These are phyloP conservation scores for Jacana jacana DNA, from an alignment of 2,113 vertebrate species.

Conservation along the genomic window DNA sequence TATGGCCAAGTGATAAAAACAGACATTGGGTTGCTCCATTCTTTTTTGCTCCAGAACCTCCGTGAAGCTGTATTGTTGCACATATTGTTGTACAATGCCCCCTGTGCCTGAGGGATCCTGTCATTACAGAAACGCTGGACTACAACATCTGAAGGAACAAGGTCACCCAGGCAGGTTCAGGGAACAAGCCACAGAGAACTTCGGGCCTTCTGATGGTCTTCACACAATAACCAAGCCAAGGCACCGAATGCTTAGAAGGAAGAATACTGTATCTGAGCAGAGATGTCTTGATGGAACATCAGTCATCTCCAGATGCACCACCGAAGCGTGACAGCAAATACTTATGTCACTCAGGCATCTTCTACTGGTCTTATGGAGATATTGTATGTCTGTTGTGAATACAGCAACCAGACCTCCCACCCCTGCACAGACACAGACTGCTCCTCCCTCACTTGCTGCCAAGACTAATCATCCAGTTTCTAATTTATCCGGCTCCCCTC, in stretches of 20 bases:
- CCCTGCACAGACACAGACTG: neutral
- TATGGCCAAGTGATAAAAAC: neutral
- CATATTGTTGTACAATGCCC: too few species aligned
- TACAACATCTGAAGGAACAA: neutral
- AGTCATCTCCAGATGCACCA: neutral
- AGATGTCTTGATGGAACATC: neutral
- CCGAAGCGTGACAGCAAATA: neutral
- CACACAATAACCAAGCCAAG: neutral
- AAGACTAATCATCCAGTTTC: neutral
- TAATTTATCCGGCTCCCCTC: neutral
- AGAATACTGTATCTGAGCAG: neutral
- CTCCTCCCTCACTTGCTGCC: neutral
- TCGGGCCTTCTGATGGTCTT: neutral
- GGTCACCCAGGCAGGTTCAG: accelerated
- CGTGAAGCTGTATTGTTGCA: neutral
- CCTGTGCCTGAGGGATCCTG: neutral
- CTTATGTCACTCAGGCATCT: neutral
- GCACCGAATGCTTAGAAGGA: neutral
- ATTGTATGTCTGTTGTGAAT: neutral
- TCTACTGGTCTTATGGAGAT: neutral
- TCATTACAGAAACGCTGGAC: neutral
- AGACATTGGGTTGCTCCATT: neutral
- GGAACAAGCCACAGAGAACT: neutral
- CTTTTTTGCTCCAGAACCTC: neutral
- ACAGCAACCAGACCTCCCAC: neutral